Base-by-base conservation (phyloP, 2,797 vertebrate species). In the Pangasius macronema region DNA sequence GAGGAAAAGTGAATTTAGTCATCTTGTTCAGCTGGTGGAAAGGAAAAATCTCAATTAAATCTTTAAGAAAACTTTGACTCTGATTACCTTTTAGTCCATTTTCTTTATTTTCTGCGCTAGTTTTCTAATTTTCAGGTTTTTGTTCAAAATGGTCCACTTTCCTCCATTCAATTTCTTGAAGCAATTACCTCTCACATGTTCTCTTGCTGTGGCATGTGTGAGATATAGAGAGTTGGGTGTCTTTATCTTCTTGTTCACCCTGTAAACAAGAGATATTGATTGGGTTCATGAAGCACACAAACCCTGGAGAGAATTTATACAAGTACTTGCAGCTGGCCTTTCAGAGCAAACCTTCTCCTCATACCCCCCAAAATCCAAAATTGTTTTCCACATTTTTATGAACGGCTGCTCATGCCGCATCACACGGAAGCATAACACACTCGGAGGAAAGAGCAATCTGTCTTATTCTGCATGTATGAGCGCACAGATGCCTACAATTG, bases 251-350 rank as follows among this genome's bases (percentile, higher is more conserved):
- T 42, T 73, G n/a, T 73, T 73, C 39, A 73, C 33, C 18, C 4
- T 39, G 68, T 70, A 39, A 70, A 70, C 36, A 70, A 67, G 65
- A 39, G 68, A 70, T 70, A 70, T 70, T 70, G 68, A 70, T 39
- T 39, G 33, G 18, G 68, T 39, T 70, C 27, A 70, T 70, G 36
- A 39, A 70, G 33, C 20, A 70, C 68, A 70, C 16, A 70, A 39
- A 3, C 36, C 33, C 10, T 36, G 18, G 22, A 70, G 20, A 39
- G n/a, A 70, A 70, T 18, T 68, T 36, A 70, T 36, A 24, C n/a
- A 30, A 68, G 13, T 67, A 67, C n/a, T 30, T 33, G n/a, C 14
- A 68, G 30, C 65, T 68, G 10, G 5, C 65, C 65, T 68, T 68
- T 33, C n/a, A 33, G 30, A 11, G 65, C 61, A 65, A 65, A 7